Evolutionary conservation across 2,113 vertebrate genomes (phyloP).

Genomic region (Stomatorhinus ivindoensis): DNA sequence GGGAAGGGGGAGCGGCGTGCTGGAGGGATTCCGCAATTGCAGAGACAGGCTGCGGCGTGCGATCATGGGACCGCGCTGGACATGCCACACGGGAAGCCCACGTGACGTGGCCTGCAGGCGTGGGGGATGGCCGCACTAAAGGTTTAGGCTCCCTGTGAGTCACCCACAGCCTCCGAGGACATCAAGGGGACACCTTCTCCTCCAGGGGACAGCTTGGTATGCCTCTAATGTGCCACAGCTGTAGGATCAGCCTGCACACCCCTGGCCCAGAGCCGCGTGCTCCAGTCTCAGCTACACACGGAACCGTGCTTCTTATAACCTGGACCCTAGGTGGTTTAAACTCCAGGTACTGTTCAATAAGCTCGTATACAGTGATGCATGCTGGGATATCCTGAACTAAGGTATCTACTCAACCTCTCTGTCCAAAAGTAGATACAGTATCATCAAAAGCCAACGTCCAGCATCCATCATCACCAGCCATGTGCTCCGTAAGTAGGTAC

Average conservation of each 20-base stretch:
- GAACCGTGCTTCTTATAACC: background rate
- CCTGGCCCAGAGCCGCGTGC: background rate
- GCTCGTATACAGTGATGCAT: background rate
- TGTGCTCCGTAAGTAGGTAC: background rate
- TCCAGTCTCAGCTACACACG: background rate
- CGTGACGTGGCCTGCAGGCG: background rate
- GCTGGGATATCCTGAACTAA: background rate
- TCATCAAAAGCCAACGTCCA: background rate
- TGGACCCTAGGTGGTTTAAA: background rate
- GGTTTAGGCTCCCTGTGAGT: background rate
- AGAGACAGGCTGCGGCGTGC: background rate
- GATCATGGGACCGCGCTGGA: background rate
- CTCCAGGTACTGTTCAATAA: background rate
- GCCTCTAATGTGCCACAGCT: background rate
- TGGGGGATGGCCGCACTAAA: background rate
- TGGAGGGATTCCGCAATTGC: background rate
- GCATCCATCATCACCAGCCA: background rate
- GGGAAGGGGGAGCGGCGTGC: constrained; percentile 2
- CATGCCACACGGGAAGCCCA: background rate
- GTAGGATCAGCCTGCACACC: background rate
- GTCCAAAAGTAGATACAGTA: background rate
- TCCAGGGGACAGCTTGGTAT: background rate
- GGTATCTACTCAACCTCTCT: background rate
- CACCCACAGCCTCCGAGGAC: background rate
- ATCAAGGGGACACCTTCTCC: background rate